Evolutionary conservation across 2,888 invertebrate species (phyloP), one percentile per base, ranked within the genome.

Genomic region (Chaitophorus viminalis): DNA sequence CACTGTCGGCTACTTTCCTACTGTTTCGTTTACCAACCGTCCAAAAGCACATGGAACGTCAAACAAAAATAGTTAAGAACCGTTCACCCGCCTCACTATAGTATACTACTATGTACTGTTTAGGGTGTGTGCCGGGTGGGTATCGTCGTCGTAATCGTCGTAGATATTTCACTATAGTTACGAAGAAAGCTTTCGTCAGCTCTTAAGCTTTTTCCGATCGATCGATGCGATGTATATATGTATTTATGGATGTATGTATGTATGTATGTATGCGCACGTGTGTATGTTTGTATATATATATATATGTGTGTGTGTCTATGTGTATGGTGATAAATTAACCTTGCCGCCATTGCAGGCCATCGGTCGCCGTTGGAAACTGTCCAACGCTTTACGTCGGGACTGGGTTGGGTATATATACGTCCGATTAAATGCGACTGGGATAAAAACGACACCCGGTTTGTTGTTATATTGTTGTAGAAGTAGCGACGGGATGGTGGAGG

Each of bases 281-380:
- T 39, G 25, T 9, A 9, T 39, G 14, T 14, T 1, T n/a, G 46
- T 21, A 11, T n/a, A 5, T 14, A 21, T 39, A 65, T 46, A 17
- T 21, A 17, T 18, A 31, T 18, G 65, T 54, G 25, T 4, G 36
- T 29, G 79, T 29, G 36, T 87, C 36, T 79, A 87, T 31, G 87
- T 87, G 54, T 79, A 87, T 31, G 87, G 87, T 87, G 87, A 87
- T 87, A 87, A 87, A 87, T 87, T 87, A 87, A 87, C 87, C 60
- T 74, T 17, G 25, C 79, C 86, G 68, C 85, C 77, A 52, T 85
- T 77, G 85, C 52, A 52, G 72, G 54, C 72, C 86, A 39, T 72
- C 79, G 72, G 86, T 81, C 87, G 81, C 81, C 72, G 87, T 81
- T 87, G 87, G 87, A 87, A 87, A 81, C 87, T 81, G 87, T 87